These are phyloP conservation scores for Ramphastos sulfuratus DNA, from an alignment of 2,113 vertebrate species.

Conservation along the genomic window DNA sequence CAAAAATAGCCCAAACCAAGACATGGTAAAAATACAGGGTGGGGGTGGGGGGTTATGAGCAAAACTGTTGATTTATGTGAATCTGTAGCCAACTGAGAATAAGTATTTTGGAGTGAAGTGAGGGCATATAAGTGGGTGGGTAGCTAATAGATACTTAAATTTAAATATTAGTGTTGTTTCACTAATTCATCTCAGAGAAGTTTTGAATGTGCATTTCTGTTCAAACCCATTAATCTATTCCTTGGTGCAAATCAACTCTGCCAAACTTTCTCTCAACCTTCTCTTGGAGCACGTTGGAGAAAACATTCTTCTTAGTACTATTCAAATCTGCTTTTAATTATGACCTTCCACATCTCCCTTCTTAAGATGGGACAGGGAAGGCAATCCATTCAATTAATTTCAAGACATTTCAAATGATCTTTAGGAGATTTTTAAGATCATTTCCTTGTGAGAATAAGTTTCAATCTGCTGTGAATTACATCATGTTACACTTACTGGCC, in stretches of 20 bases:
- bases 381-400: background rate
- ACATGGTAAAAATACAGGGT: background rate
- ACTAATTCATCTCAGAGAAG: background rate
- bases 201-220: background rate
- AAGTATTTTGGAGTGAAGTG: background rate
- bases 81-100: background rate
- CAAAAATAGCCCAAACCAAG: background rate
- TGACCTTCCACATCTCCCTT: background rate
- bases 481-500: background rate
- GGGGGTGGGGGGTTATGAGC: too few relatives aligned
- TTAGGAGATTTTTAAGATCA: background rate
- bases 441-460: background rate
- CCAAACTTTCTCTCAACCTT: background rate
- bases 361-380: background rate
- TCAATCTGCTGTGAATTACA: background rate
- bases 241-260: background rate
- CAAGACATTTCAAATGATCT: background rate
- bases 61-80: background rate
- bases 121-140: background rate
- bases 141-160: background rate
- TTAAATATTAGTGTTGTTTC: background rate
- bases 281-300: background rate
- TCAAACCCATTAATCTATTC: background rate
- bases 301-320: background rate
- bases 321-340: background rate